These are phyloP conservation scores for Thera britannica DNA, from an alignment of 2,888 invertebrate species.

Conservation along the genomic window DNA sequence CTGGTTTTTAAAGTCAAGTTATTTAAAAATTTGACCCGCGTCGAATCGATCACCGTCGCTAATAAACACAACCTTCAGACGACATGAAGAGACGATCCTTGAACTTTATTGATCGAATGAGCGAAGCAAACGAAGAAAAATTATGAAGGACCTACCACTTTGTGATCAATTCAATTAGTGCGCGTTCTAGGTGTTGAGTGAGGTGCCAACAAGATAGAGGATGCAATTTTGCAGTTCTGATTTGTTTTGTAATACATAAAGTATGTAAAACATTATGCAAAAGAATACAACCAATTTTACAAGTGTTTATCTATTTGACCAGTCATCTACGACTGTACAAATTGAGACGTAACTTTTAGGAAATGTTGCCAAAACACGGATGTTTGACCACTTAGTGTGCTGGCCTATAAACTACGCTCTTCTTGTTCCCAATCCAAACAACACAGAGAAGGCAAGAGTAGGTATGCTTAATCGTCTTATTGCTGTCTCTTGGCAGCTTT, in stretches of 20 bases:
- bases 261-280: too few species aligned
- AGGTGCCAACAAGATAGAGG: too few species aligned
- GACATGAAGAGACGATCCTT: background rate
- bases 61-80: constrained; percentile 44
- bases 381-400: constrained; percentile 20
- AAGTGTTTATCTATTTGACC: too few species aligned
- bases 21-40: constrained; percentile 40
- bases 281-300: too few species aligned
- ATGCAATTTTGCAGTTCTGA: too few species aligned
- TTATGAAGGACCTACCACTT: too few species aligned
- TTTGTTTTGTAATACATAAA: too few species aligned
- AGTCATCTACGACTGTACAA: too few species aligned
- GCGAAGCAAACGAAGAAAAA: too few species aligned
- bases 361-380: constrained; percentile 26
- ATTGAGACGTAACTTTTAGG: background rate
- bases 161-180: too few species aligned
- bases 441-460: constrained; percentile 9
- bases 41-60: constrained; percentile 56
- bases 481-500: constrained; percentile 33
- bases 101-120: background rate
- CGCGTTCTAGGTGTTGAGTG: too few species aligned
- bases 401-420: constrained; percentile 10
- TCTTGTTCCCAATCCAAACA: constrained; percentile 14
- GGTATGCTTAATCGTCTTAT: constrained; percentile 13
- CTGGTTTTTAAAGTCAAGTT: constrained; percentile 7